These are phyloP conservation scores for Diprion similis DNA, from an alignment of 1,140 invertebrate genomes.

Conservation along the genomic window DNA sequence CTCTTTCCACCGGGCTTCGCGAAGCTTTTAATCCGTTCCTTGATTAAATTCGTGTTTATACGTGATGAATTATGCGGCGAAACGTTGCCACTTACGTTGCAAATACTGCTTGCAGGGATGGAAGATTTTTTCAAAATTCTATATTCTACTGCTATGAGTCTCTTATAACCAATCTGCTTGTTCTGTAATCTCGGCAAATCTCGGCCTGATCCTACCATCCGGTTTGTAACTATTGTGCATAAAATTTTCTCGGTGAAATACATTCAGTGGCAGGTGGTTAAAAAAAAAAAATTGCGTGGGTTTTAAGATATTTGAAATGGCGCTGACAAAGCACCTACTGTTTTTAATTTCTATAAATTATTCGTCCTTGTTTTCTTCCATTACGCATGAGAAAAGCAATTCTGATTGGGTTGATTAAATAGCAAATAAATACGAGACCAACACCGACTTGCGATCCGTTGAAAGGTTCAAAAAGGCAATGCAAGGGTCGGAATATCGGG, in stretches of 20 bases:
- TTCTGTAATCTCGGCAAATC: neutral
- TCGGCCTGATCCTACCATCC: no score
- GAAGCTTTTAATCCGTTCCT: slow-evolving; percentile 9
- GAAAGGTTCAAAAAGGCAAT: neutral
- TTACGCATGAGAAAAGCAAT: no score
- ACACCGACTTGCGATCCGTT: neutral
- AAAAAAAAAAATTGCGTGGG: no score
- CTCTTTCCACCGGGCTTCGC: neutral
- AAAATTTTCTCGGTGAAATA: no score
- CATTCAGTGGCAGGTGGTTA: no score
- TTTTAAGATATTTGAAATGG: no score
- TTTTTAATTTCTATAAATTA: no score
- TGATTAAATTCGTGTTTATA: slow-evolving; percentile 14
- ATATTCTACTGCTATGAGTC: neutral
- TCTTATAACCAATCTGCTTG: neutral
- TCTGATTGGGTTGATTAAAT: no score
- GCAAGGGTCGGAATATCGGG: neutral
- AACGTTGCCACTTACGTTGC: neutral
- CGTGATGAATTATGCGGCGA: slow-evolving; percentile 9
- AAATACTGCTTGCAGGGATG: neutral
- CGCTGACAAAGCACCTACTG: no score
- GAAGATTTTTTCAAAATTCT: neutral
- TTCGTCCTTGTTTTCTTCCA: no score
- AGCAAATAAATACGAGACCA: no score
- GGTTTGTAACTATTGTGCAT: no score